Evolutionary conservation across 2,888 invertebrate genomes (phyloP).

Genomic region (Drosophila flavopinicola): DNA sequence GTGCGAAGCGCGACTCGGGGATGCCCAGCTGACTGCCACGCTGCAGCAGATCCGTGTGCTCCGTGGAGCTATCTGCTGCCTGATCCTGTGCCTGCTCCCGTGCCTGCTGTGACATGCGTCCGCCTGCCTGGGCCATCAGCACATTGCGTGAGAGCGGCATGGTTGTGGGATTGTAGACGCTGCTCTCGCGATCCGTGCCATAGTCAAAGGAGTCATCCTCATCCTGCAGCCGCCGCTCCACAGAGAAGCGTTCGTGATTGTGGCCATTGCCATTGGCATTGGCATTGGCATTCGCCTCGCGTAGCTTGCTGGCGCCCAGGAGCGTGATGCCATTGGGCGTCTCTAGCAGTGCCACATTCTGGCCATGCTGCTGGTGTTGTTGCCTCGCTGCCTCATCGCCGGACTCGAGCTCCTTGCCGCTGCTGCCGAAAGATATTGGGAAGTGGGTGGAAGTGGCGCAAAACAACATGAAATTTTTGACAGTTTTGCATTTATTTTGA

Average conservation of each 20-base stretch:
- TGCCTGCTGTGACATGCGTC: conserved; percentile 73
- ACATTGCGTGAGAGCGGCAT: conserved; percentile 75
- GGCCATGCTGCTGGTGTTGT: too few species aligned
- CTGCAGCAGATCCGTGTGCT: conserved; percentile 73
- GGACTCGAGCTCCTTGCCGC: conserved; percentile 65
- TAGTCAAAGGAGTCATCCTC: conserved; percentile 83
- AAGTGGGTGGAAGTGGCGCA: conserved; percentile 3
- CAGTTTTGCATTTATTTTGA: conserved; percentile 51
- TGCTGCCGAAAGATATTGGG: conserved; percentile 32
- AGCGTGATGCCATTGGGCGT: conserved; percentile 82
- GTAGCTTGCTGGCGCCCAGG: conserved; percentile 68
- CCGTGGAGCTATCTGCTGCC: conserved; percentile 13
- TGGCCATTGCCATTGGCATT: conserved; percentile 39
- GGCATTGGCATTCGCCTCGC: conserved; percentile 38
- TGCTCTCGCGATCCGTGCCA: conserved; percentile 82
- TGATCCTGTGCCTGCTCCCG: too few species aligned
- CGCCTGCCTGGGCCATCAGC: conserved; percentile 75
- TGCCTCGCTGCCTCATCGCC: conserved; percentile 50
- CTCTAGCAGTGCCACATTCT: conserved; percentile 82
- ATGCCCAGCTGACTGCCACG: conserved; percentile 83
- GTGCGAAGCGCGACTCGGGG: conserved; percentile 83
- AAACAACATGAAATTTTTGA: conserved; percentile 46
- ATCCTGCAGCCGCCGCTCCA: conserved; percentile 67
- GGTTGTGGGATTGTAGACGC: conserved; percentile 84
- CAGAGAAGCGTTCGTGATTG: conserved; percentile 61